Conservation (phyloP, 2,113 vertebrate genomes). For the Aspiorhynchus laticeps region DNA sequence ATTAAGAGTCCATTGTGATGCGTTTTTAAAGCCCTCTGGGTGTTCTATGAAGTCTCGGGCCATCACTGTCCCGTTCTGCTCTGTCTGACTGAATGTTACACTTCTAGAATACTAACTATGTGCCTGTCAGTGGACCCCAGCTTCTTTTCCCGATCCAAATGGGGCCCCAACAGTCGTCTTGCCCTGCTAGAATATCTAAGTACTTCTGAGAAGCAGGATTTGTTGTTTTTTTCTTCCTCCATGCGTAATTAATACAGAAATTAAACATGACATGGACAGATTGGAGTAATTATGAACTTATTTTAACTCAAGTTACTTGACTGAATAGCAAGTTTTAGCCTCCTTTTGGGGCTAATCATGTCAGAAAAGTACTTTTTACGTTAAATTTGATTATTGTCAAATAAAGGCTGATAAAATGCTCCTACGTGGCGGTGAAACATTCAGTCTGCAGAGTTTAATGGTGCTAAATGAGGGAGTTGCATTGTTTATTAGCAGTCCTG, state of each 20-base stretch:
- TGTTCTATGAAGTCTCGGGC: conserved; percentile 32
- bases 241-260: conserved; percentile 39
- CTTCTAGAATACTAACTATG: conserved; percentile 35
- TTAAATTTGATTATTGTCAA: conserved; percentile 8
- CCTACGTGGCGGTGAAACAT: neutral
- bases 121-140: conserved; percentile 20
- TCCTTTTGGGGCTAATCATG: neutral
- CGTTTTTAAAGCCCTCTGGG: conserved; percentile 40
- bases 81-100: conserved; percentile 22
- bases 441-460: conserved; percentile 39
- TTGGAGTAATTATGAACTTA: conserved; percentile 37
- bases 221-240: neutral
- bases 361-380: conserved; percentile 8
- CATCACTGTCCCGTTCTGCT: conserved; percentile 31
- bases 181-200: neutral
- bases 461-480: conserved; percentile 34
- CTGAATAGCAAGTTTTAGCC: neutral
- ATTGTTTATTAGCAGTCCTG: conserved; percentile 18
- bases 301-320: conserved; percentile 23
- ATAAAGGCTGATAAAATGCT: neutral
- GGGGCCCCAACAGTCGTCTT: conserved; percentile 18
- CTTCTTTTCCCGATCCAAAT: conserved; percentile 24
- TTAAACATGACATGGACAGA: conserved; percentile 25
- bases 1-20: conserved; percentile 51
- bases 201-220: neutral